Conservation (phyloP, 2,797 vertebrate genomes). For the Prunella strophiata region DNA sequence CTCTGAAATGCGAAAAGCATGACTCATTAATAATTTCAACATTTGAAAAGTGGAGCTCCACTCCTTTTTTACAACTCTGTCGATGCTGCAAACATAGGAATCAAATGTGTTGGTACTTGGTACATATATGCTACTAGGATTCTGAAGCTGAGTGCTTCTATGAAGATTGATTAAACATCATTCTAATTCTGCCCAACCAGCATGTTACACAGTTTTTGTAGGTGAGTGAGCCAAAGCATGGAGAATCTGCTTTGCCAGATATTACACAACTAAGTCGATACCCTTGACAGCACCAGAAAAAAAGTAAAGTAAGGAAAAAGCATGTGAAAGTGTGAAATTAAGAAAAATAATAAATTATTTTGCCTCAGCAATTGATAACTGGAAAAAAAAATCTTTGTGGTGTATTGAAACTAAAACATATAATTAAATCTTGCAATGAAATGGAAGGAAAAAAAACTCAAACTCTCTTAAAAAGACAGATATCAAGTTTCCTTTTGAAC, state of each 20-base stretch:
- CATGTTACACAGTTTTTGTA: constrained; percentile 1
- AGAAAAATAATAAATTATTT: background rate
- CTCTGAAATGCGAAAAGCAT: background rate
- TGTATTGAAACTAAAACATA: background rate
- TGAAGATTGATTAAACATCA: constrained; percentile 10
- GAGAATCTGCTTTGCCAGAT: constrained; percentile 30
- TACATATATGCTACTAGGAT: background rate
- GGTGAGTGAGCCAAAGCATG: constrained; percentile 6
- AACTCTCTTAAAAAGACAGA: background rate
- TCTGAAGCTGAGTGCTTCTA: background rate
- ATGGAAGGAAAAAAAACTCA: background rate
- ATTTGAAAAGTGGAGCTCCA: background rate
- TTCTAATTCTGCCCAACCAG: constrained; percentile 29
- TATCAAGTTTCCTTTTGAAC: background rate
- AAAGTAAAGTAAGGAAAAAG: constrained; percentile 21
- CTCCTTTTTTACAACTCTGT: background rate
- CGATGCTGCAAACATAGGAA: background rate
- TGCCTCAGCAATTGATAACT: background rate
- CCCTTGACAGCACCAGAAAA: background rate
- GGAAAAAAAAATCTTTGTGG: background rate
- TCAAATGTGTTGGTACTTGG: background rate
- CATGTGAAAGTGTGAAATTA: background rate
- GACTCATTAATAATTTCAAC: constrained; percentile 7
- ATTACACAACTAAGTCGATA: background rate
- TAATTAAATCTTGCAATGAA: background rate